These are phyloP conservation scores for Sebastes fasciatus DNA, from an alignment of 2,113 vertebrate genomes.

Conservation along the genomic window DNA sequence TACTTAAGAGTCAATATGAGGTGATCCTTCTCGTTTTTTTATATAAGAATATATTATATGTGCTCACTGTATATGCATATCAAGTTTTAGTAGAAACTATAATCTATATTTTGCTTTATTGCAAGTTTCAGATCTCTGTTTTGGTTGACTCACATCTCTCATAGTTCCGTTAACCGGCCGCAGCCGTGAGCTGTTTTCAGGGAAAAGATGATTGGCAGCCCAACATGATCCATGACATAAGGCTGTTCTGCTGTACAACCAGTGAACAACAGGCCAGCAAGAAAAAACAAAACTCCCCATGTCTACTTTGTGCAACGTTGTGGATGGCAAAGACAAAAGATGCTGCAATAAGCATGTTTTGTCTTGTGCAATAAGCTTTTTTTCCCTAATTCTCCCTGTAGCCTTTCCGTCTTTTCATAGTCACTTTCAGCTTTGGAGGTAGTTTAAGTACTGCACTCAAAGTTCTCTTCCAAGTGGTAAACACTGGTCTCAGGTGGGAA, in stretches of 20 bases:
- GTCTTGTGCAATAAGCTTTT: slow-evolving; percentile 17
- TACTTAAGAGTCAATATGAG: not conserved
- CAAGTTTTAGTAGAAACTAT: not conserved
- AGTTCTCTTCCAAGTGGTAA: slow-evolving; percentile 10
- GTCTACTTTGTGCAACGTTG: not conserved
- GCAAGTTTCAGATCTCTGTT: not conserved
- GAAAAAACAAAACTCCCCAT: not conserved
- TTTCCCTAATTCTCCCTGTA: not conserved
- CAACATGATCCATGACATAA: slow-evolving; percentile 6
- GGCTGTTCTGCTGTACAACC: not conserved
- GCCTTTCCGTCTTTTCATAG: slow-evolving; percentile 22
- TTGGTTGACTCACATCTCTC: not conserved
- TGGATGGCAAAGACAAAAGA: slow-evolving; percentile 9
- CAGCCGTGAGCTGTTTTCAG: too few species aligned
- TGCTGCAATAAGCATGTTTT: slow-evolving; percentile 33
- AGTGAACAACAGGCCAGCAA: slow-evolving; percentile 1
- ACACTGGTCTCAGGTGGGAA: slow-evolving; percentile 1
- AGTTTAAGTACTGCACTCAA: not conserved
- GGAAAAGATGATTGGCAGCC: slow-evolving; percentile 17
- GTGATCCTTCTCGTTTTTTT: not conserved
- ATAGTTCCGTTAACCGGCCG: too few species aligned
- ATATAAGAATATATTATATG: not conserved
- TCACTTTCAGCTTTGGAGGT: slow-evolving; percentile 2
- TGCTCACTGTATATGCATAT: not conserved
- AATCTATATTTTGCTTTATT: not conserved